Evolutionary conservation across 1,140 invertebrate genomes (phyloP), one percentile per base, ranked within the genome.

Genomic region (Atta colombica): DNA sequence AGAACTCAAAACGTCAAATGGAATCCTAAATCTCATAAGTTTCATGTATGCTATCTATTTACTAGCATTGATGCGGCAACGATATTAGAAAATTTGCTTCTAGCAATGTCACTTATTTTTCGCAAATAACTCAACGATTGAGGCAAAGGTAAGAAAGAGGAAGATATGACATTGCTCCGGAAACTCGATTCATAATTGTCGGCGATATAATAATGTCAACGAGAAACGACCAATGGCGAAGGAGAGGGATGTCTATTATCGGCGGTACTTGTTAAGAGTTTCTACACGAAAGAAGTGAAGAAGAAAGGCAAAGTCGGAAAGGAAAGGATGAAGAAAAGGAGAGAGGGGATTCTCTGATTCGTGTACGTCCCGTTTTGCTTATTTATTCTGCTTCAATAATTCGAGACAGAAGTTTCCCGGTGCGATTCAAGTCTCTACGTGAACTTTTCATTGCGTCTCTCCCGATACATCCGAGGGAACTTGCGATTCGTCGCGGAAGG

Each of bases 371-470:
- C 86, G 81, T 86, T 90, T 89, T 74, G 72, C 86, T 90, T 88
- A 87, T 90, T 92, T 89, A 91, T 91, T 90, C 87, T 86, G 61
- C 72, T 39, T 87, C 66, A 69, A 31, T 82, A 74, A 90, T 85
- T 90, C 89, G 65, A 81, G 78, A 90, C 85, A 78, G 69, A 88
- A 90, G 60, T 86, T 85, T 81, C 63, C 61, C 61, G 78, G 63
- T 85, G 77, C 87, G 85, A 88, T 90, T 87, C 87, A 69, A 65
- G 74, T 87, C 84, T 88, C 72, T 65, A 81, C 49, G 81, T 66
- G 74, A 72, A 81, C 77, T 66, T 75, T 72, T 77, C 88, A 74
- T 90, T 81, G 74, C 86, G 66, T 65, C 69, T 61, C 25, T 49
- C 28, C 58, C 55, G 53, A 84, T 84, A 84, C 69, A 35, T 74